Conservation (phyloP, 2,888 invertebrate species). For the Ormyrus pomaceus region DNA sequence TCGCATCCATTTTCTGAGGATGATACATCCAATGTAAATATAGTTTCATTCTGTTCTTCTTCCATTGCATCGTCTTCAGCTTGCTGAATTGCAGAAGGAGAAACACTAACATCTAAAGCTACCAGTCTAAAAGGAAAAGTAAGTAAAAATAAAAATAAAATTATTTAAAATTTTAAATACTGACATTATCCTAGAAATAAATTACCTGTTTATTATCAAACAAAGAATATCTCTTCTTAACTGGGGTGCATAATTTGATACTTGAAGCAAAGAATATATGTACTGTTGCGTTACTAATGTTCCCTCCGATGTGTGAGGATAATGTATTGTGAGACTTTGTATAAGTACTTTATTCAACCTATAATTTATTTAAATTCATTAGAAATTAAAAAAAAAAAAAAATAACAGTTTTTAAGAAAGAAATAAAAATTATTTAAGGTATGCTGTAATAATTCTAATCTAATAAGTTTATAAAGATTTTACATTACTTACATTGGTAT, state of each 20-base stretch:
- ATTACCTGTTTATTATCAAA: conserved; percentile 87
- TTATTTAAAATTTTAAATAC: conserved; percentile 8
- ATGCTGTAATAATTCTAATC: no score
- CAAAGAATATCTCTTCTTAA: conserved; percentile 83
- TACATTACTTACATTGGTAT: conserved; percentile 79
- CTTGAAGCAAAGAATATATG: conserved; percentile 86
- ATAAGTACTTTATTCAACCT: conserved; percentile 85
- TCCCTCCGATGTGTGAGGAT: conserved; percentile 86
- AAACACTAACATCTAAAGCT: conserved; percentile 85
- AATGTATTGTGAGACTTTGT: conserved; percentile 80
- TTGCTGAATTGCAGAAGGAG: conserved; percentile 78
- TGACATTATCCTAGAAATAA: conserved; percentile 47
- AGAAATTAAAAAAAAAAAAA: background rate
- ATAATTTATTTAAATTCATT: conserved; percentile 60
- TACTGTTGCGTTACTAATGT: conserved; percentile 85
- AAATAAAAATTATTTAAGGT: no score
- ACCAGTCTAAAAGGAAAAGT: conserved; percentile 79
- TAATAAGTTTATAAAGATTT: background rate
- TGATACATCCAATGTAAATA: conserved; percentile 74
- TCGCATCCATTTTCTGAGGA: conserved; percentile 67
- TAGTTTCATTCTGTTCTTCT: conserved; percentile 73
- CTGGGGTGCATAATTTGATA: conserved; percentile 85
- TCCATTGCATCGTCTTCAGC: conserved; percentile 77
- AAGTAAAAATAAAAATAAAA: background rate
- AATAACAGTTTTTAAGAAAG: no score